phyloP scores from a whole-genome alignment of 1,140 invertebrate genomes.

The Drosophila sulfurigaster region DNA sequence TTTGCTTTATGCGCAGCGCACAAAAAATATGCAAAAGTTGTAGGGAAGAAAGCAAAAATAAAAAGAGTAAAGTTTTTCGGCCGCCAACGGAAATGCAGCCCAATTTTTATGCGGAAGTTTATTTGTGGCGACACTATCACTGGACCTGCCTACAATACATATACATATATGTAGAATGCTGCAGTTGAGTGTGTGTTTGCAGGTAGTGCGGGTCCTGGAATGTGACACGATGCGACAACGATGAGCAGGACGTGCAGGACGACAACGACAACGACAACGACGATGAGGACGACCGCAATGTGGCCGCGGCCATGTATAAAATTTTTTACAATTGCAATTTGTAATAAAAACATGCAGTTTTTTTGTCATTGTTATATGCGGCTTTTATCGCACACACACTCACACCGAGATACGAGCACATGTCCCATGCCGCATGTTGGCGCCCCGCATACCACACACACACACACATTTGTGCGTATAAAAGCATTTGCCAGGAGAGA shows the following conservation, averaged over 20 bases:
- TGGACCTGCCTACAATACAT: conserved; percentile 40
- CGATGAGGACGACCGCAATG: conserved; percentile 40
- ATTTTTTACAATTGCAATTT: conserved; percentile 84
- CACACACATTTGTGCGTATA: conserved; percentile 43
- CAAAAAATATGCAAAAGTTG: conserved; percentile 42
- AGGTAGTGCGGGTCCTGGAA: conserved; percentile 61
- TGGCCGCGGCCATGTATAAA: conserved; percentile 78
- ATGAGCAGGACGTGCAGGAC: conserved; percentile 32
- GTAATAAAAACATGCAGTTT: conserved; percentile 83
- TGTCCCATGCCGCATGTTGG: conserved; percentile 18
- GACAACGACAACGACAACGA: conserved; percentile 17
- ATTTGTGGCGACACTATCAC: conserved; percentile 79
- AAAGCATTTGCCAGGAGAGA: conserved; percentile 52
- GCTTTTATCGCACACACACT: conserved; percentile 57
- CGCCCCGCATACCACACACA: not conserved
- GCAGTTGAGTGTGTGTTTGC: conserved; percentile 13
- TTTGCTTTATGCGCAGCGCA: conserved; percentile 68
- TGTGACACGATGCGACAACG: conserved; percentile 69
- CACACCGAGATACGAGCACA: conserved; percentile 42
- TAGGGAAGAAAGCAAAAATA: not conserved
- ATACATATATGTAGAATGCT: too few relatives aligned
- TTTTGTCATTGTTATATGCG: conserved; percentile 77
- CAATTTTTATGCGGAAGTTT: conserved; percentile 80
- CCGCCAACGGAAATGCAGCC: conserved; percentile 69
- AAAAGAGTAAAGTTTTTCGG: conserved; percentile 19